These are phyloP conservation scores for Sebastes oblongus DNA, from an alignment of 2,797 vertebrate species.

Conservation along the genomic window DNA sequence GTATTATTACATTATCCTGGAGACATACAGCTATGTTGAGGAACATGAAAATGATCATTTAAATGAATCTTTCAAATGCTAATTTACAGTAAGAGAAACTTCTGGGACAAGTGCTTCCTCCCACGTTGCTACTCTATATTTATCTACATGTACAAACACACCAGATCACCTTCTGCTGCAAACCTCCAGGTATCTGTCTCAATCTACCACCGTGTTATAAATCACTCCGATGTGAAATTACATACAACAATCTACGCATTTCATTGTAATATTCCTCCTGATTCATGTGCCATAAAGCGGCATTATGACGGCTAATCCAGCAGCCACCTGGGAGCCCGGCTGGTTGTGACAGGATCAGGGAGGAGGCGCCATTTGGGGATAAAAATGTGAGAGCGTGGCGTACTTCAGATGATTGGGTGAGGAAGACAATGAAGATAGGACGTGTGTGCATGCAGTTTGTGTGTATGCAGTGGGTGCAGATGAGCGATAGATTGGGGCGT, in stretches of 20 bases:
- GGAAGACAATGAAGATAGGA: conserved; percentile 32
- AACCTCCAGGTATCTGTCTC: conserved; percentile 38
- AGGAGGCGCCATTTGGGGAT: not conserved
- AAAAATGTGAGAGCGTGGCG: not conserved
- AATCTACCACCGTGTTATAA: conserved; percentile 47
- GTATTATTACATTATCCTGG: not conserved
- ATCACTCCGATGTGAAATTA: conserved; percentile 68
- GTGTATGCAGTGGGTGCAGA: conserved; percentile 15
- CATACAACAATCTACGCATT: conserved; percentile 48
- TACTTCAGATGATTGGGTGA: conserved; percentile 34
- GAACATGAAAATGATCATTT: not conserved
- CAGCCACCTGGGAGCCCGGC: conserved; percentile 38
- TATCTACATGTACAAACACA: conserved; percentile 1
- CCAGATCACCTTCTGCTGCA: not conserved
- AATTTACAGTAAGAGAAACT: not conserved
- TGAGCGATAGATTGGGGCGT: conserved; percentile 41
- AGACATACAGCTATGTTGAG: not conserved
- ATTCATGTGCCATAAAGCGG: conserved; percentile 56
- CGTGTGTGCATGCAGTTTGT: conserved; percentile 5
- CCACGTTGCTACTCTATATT: not conserved
- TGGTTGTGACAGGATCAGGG: conserved; percentile 24
- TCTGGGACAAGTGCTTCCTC: not conserved
- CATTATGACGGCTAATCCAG: conserved; percentile 40
- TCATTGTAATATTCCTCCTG: conserved; percentile 41
- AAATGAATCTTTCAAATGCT: conserved; percentile 20